These are phyloP conservation scores for Pogona vitticeps DNA, from an alignment of 2,113 vertebrate genomes.

Conservation along the genomic window DNA sequence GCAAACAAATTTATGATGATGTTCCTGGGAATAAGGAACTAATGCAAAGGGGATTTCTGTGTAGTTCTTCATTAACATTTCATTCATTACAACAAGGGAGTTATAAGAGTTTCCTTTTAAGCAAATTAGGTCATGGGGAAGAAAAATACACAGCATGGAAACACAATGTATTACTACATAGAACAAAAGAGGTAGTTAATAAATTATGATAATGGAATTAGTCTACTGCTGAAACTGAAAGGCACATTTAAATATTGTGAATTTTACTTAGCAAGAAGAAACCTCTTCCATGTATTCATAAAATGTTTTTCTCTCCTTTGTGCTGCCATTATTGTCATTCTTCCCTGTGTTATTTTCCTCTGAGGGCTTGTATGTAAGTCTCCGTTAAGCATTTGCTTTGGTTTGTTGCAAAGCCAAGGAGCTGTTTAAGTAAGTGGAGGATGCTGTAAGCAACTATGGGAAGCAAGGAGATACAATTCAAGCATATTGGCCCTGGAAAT, in stretches of 20 bases:
- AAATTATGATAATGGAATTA: constrained; percentile 84
- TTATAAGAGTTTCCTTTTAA: constrained; percentile 85
- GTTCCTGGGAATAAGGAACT: constrained; percentile 81
- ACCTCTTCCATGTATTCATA: constrained; percentile 60
- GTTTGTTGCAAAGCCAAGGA: constrained; percentile 48
- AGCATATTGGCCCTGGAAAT: constrained; percentile 27
- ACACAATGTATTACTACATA: constrained; percentile 75
- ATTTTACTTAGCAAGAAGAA: constrained; percentile 65
- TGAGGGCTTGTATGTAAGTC: constrained; percentile 43
- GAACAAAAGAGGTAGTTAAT: constrained; percentile 84
- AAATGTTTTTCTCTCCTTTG: constrained; percentile 52
- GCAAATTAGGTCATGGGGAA: constrained; percentile 82
- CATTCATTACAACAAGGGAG: constrained; percentile 80
- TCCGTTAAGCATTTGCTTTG: constrained; percentile 60
- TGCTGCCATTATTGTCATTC: constrained; percentile 48
- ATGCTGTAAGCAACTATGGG: neutral
- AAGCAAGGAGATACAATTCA: constrained; percentile 7
- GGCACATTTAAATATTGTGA: constrained; percentile 73
- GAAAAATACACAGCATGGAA: constrained; percentile 79
- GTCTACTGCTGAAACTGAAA: constrained; percentile 71
- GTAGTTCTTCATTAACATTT: constrained; percentile 85
- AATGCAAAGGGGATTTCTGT: constrained; percentile 81
- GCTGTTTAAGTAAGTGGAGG: constrained; percentile 22
- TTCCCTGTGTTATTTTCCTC: constrained; percentile 51
- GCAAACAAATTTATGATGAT: constrained; percentile 83